Evolutionary conservation across 2,888 invertebrate genomes (phyloP), one percentile per base, ranked within the genome.

Genomic region (Perdita meconis): DNA sequence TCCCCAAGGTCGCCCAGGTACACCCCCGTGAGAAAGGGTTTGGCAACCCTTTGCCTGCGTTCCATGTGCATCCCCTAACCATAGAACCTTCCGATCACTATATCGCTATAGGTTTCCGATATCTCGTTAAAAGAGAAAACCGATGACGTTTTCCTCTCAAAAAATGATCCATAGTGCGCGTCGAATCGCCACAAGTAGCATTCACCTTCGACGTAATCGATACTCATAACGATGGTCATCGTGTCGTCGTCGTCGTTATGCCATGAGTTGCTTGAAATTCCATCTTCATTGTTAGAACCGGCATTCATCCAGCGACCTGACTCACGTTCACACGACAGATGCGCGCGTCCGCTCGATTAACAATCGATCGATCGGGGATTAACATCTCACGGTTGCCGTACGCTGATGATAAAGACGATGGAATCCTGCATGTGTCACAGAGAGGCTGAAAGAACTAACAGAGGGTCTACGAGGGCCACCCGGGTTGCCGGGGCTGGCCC

Each of bases 401-500:
- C 78, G 68, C 72, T 64, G 65, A 79, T 85, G 65, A 79, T 85
- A 85, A 86, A 86, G 50, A 83, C 76, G 78, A 84, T 82, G 81
- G 76, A 82, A 83, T 82, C 82, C 78, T 86, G 88, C 88, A 89
- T 89, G 88, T 89, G 91, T 86, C 92, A 92, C 92, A 94, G 95
- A 94, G 90, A 93, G 93, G 89, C 90, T 94, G 92, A 94, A 94
- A 89, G 94, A 94, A 91, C 92, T 95, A 92, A 88, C 87, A 88
- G 91, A 93, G 84, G 94, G 94, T 84, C 93, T 95, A 50, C 93
- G 94, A 86, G 97, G 97, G 16, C 95, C 95, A 77, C 95, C 96
- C 44, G 97, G 97, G 0, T 94, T 94, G 78, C 93, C 94, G 81
- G 95, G 95, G 77, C 87, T 92, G 86, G 93, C 93, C 71, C 92